Evolutionary conservation across 2,797 vertebrate species (phyloP).

Genomic region (Myotis findleyi): DNA sequence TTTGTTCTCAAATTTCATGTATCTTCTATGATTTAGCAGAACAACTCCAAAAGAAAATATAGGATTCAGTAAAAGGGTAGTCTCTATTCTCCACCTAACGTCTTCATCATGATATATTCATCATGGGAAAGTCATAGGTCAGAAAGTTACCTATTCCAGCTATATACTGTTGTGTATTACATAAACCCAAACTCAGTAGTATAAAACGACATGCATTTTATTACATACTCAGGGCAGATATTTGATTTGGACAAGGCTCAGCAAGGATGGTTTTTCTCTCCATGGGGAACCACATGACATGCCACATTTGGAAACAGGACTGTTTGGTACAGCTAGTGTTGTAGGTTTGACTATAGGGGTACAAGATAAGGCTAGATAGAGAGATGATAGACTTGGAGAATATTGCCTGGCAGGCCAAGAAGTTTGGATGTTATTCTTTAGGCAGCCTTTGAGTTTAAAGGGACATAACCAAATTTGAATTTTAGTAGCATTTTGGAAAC

Average conservation of each 20-base stretch:
- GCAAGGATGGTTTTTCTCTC: background rate
- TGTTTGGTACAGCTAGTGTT: background rate
- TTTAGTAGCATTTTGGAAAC: background rate
- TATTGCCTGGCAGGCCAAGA: background rate
- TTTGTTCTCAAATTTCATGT: conserved; percentile 1
- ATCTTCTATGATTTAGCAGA: background rate
- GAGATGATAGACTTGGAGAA: background rate
- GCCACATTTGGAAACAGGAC: background rate
- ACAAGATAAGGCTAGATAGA: background rate
- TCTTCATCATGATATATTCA: background rate
- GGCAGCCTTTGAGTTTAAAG: background rate
- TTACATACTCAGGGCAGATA: background rate
- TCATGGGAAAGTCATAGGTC: background rate
- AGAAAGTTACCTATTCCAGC: background rate
- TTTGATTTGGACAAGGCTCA: background rate
- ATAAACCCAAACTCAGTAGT: background rate
- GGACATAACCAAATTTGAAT: background rate
- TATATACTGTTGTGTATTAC: background rate
- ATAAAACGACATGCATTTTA: background rate
- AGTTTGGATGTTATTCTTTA: background rate
- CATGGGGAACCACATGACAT: background rate
- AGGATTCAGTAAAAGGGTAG: background rate
- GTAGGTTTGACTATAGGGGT: background rate
- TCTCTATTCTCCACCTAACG: background rate
- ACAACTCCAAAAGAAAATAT: background rate